phyloP scores from a whole-genome alignment of 1,140 invertebrate species.

The Oryzaephilus surinamensis region DNA sequence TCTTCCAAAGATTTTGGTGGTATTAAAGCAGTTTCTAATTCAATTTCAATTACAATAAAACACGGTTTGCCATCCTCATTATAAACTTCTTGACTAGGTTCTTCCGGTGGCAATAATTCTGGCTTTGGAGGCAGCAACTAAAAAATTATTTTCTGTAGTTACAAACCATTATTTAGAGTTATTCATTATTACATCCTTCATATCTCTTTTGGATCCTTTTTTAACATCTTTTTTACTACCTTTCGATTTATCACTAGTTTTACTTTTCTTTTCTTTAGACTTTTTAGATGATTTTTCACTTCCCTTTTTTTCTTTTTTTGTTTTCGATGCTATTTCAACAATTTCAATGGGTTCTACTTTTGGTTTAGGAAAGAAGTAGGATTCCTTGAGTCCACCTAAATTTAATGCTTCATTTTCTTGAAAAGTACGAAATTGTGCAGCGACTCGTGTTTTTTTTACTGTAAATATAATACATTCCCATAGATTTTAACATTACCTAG shows the following conservation, averaged over 20 bases:
- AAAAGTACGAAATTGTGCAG: slow-evolving; percentile 24
- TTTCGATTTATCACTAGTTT: slow-evolving; percentile 14
- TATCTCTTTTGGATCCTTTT: slow-evolving; percentile 4
- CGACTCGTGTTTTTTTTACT: slow-evolving; percentile 21
- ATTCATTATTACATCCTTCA: slow-evolving; percentile 10
- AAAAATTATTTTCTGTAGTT: background rate
- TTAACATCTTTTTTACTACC: slow-evolving; percentile 9
- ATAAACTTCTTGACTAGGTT: slow-evolving; percentile 23
- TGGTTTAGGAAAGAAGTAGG: slow-evolving; percentile 23
- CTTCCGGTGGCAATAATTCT: slow-evolving; percentile 10
- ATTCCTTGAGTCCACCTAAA: slow-evolving; percentile 17
- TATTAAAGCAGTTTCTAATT: slow-evolving; percentile 20
- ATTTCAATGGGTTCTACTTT: background rate
- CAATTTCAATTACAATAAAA: slow-evolving; percentile 26
- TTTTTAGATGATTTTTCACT: slow-evolving; percentile 15
- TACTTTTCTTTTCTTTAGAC: too few relatives aligned
- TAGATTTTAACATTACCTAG: slow-evolving; percentile 1
- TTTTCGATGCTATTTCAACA: slow-evolving; percentile 5
- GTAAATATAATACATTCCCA: slow-evolving; percentile 4
- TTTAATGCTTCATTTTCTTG: slow-evolving; percentile 19
- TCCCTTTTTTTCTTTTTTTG: slow-evolving; percentile 14
- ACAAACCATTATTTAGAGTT: slow-evolving; percentile 6
- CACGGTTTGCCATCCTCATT: slow-evolving; percentile 22
- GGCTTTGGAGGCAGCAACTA: slow-evolving; percentile 11
- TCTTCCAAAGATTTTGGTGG: slow-evolving; percentile 19